Base-by-base conservation (phyloP, 1,140 invertebrate genomes). In the Cylas formicarius region DNA sequence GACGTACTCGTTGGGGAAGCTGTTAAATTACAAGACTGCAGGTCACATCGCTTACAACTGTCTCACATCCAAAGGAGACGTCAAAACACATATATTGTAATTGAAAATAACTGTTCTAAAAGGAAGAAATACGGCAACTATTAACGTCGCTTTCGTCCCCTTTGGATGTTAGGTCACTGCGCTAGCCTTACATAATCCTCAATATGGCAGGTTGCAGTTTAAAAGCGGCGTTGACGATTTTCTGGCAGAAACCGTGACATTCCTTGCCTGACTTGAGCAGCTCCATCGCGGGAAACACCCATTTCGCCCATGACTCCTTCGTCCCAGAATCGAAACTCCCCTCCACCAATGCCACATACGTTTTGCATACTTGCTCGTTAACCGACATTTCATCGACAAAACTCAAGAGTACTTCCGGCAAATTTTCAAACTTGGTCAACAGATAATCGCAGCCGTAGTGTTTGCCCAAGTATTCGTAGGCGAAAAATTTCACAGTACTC, bases 291-390 rank as follows among this genome's bases (percentile, higher is more conserved):
- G 57, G 57, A 14, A 35, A 21, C 10, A 60, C 44, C 57, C 57
- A 60, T 29, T 45, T 44, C 8, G 44, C 35, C 55, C 55, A 60
- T 24, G 17, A 40, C 27, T 60, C 57, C n/a, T 31, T 35, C 3
- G 35, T 13, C 9, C 20, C 21, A n/a, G 22, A 27, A 20, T 8
- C 37, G 20, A 41, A 50, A 50, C 57, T 52, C 40, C 48, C 43
- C 21, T 56, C 50, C 40, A 60, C 40, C 17, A 60, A 42, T 3
- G 24, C 18, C 35, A 52, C 47, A 32, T 60, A 60, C 2, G 55
- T 48, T 34, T 50, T 50, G 14, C 22, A 26, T 5, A 56, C 40
- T 34, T 53, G 44, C 3, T 49, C 46, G 21, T 27, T 44, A 17
- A 52, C 13, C 17, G 35, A 38, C 5, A 37, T 23, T 11, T 44